Evolutionary conservation across 2,888 invertebrate species (phyloP), one percentile per base, ranked within the genome.

Genomic region (Hololepta plana): DNA sequence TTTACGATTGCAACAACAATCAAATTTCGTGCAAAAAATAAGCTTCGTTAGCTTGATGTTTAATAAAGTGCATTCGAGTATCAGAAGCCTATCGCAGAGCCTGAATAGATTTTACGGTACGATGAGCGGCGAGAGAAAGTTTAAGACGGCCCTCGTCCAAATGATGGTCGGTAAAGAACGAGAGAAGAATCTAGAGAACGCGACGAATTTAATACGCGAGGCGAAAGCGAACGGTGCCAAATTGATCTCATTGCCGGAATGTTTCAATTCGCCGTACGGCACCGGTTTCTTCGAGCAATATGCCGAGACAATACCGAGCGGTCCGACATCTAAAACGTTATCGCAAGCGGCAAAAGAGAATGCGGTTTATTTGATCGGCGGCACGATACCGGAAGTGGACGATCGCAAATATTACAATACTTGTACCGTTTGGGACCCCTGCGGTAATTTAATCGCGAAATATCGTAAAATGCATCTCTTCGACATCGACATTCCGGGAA

Each of bases 201-300:
- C 87, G 1, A 55, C 72, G 0, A 59, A 60, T 21, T 64, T 75
- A 35, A 77, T 93, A 29, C 59, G 66, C 31, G 60, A 67, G 33
- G 85, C 87, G 1, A 47, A 43, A 35, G 72, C 72, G 34, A 51
- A 62, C 26, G 55, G 63, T 26, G 73, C 77, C 1, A 60, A 71
- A 21, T 39, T 82, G 14, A 55, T 81, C 12, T 64, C 67, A 1
- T 49, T 82, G 4, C 80, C 82, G 6, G 95, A 95, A 55, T 91
- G 88, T 49, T 95, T 93, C 45, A 95, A 93, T 50, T 81, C 82
- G 9, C 93, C 93, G 0, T 93, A 93, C 53, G 93, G 91, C 29
- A 76, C 76, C 24, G 63, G 71, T 38, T 80, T 71, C 51, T 91
- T 93, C 49, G 58, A 67, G 0, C 69, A 85, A 41, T 87, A 87